Evolutionary conservation across 2,888 invertebrate species (phyloP).

Genomic region (Conomelus anceps): DNA sequence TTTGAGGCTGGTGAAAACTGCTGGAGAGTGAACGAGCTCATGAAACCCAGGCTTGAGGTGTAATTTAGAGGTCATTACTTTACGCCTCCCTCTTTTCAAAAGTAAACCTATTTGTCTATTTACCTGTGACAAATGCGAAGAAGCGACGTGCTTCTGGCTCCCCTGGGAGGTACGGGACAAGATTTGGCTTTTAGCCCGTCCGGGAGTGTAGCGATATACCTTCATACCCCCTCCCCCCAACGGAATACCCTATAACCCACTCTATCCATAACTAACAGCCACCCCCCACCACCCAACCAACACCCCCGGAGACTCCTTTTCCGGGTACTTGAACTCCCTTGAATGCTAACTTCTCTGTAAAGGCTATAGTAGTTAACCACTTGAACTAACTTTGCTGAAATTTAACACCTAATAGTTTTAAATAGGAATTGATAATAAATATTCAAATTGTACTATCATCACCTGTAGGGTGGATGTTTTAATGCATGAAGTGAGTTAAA

Average conservation of each 20-base stretch:
- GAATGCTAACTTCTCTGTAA: not conserved
- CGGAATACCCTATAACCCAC: no score
- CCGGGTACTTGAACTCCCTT: not conserved
- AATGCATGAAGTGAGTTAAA: no score
- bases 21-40: no score
- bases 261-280: not conserved
- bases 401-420: not conserved
- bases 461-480: no score
- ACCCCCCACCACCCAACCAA: not conserved
- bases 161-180: not conserved
- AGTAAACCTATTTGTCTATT: constrained; percentile 14
- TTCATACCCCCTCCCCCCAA: not conserved
- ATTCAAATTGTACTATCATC: not conserved
- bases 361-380: not conserved
- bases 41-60: not conserved
- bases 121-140: constrained; percentile 11
- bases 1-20: not conserved
- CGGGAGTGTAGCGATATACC: not conserved
- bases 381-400: not conserved
- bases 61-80: constrained; percentile 9
- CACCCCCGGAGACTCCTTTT: not conserved
- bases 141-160: not conserved
- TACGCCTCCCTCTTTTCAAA: not conserved
- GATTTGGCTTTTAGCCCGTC: constrained; percentile 11
- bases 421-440: not conserved